A percentile compares a stretch with the other conserved stretches of the same genome.
Conservation (phyloP, 2,797 vertebrate species). For the Gymnopithys bicolor region DNA sequence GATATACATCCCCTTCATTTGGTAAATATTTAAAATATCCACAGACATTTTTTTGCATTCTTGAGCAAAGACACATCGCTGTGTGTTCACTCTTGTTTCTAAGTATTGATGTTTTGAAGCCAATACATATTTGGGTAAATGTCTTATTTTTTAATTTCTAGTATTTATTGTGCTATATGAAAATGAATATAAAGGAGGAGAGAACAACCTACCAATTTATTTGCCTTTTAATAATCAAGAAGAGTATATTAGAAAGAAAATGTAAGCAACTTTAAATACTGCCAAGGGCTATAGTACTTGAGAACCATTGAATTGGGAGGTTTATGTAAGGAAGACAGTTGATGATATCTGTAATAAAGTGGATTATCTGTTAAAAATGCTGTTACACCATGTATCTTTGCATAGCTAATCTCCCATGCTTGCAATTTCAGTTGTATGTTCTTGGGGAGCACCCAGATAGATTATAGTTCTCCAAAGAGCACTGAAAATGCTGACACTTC, state of each 20-base stretch:
- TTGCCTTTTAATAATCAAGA: slow-evolving; percentile 57
- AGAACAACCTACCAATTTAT: not conserved
- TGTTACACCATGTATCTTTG: slow-evolving; percentile 9
- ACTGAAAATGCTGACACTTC: not conserved
- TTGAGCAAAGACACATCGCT: slow-evolving; percentile 26
- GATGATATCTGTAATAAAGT: slow-evolving; percentile 26
- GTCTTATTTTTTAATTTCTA: slow-evolving; percentile 26
- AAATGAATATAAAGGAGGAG: not conserved
- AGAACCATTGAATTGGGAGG: not conserved
- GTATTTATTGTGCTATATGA: slow-evolving; percentile 11
- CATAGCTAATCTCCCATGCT: not conserved
- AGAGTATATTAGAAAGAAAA: slow-evolving; percentile 27
- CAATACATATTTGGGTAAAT: slow-evolving; percentile 44
- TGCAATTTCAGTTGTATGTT: not conserved
- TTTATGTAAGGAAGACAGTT: slow-evolving; percentile 37
- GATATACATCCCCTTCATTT: not conserved
- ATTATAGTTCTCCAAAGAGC: not conserved
- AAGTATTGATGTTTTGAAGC: slow-evolving; percentile 27
- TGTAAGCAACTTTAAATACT: slow-evolving; percentile 25
- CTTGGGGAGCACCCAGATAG: not conserved
- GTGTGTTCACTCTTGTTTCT: not conserved
- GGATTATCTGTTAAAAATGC: slow-evolving; percentile 27
- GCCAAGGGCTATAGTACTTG: slow-evolving; percentile 18
- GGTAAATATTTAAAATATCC: slow-evolving; percentile 62
- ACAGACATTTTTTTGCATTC: slow-evolving; percentile 26